A percentile compares a stretch with the other conserved stretches of the same genome.
phyloP scores from a whole-genome alignment of 2,888 invertebrate species.

The Polylopha cassiicola region DNA sequence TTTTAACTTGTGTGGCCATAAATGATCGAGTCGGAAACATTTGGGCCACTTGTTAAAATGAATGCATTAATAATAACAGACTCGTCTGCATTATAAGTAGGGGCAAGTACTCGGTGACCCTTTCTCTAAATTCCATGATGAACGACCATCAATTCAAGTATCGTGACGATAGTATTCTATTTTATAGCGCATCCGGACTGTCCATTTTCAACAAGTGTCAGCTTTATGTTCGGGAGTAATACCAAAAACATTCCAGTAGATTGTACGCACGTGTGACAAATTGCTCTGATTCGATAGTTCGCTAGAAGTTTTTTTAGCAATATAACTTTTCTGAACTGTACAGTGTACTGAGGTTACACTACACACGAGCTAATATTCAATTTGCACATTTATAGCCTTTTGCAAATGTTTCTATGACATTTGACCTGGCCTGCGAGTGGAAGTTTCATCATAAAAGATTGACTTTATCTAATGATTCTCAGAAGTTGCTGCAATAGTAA shows the following conservation, averaged over 20 bases:
- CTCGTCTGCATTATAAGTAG: too few species aligned
- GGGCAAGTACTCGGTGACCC: constrained; percentile 10
- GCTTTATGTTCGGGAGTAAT: constrained; percentile 33
- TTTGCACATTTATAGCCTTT: constrained; percentile 5
- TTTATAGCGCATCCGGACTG: constrained; percentile 22
- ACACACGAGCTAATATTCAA: too few species aligned
- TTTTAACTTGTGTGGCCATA: constrained; percentile 43
- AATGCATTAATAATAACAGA: background rate
- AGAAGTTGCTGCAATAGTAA: constrained; percentile 2
- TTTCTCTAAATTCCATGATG: constrained; percentile 9
- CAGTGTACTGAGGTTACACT: constrained; percentile 1
- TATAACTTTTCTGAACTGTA: background rate
- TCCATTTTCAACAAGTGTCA: constrained; percentile 46
- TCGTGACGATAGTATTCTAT: constrained; percentile 16
- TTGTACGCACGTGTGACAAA: constrained; percentile 29
- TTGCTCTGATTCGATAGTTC: constrained; percentile 7
- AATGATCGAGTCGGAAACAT: too few species aligned
- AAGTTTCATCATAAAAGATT: constrained; percentile 9
- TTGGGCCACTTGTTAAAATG: constrained; percentile 1
- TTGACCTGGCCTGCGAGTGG: constrained; percentile 32
- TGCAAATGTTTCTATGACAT: constrained; percentile 35
- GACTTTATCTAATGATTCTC: constrained; percentile 13
- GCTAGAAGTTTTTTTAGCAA: background rate
- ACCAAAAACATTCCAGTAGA: constrained; percentile 30
- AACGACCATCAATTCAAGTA: constrained; percentile 19